Evolutionary conservation across 2,888 invertebrate genomes (phyloP), one percentile per base, ranked within the genome.

Genomic region (Pardosa pseudoannulata): DNA sequence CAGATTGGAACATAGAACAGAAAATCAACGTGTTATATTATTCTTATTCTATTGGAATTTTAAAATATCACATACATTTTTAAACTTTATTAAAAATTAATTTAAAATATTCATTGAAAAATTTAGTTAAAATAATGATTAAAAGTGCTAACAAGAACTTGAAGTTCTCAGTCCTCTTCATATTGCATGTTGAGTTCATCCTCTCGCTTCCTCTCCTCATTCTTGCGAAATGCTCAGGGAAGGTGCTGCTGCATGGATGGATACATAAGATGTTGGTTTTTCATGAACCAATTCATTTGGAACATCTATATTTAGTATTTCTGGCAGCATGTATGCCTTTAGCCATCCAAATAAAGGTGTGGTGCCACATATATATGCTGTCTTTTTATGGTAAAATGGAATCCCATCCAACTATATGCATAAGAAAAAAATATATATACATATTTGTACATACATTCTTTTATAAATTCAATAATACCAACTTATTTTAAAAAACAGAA

Each of bases 321-420:
- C 97, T 0, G 94, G 94, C 9, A 98, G 91, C 98, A 98, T 98
- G 91, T 93, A 97, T 0, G 96, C 94, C 91, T 95, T 97, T 0
- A 99, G 92, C 98, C 98, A 99, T 0, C 95, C 95, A 0, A 98
- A 97, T 9, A 99, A 92, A 0, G 98, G 98, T 0, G 97, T 96
- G 71, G 93, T 92, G 1, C 96, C 97, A 74, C 94, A 93, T 7
- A 94, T 93, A 90, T 99, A 99, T 89, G 94, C 94, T 0, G 95
- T 94, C 88, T 94, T 93, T 90, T 95, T 95, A 92, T 98, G 97
- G 92, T 96, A 99, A 92, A 99, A 98, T 76, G 98, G 92, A 46
- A 98, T 91, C 0, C 99, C 99, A 91, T 98, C 98, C 75, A 97
- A 91, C 71, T 91, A 89, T n/a, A n/a, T 72, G 68, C 9, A 70